A percentile compares a stretch with the other conserved stretches of the same genome.
phyloP scores from a whole-genome alignment of 2,797 vertebrate genomes.

The Phalanger gymnotis region DNA sequence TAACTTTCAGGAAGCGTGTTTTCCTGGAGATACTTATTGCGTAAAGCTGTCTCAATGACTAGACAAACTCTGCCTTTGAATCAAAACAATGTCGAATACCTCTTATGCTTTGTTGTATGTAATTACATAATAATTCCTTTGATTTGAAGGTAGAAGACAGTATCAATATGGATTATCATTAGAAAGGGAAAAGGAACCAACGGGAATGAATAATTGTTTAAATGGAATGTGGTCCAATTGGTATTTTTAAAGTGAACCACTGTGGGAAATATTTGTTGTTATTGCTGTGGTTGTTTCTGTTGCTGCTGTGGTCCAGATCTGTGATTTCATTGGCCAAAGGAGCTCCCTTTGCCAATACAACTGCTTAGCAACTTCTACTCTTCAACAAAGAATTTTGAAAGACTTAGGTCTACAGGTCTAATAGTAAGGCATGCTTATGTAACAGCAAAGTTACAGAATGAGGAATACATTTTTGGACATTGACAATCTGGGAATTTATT shows the following conservation, averaged over 20 bases:
- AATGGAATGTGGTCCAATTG: conserved; percentile 14
- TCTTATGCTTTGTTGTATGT: background rate
- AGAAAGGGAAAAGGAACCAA: conserved; percentile 17
- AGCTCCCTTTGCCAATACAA: background rate
- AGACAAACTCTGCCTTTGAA: conserved; percentile 29
- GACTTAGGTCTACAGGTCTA: background rate
- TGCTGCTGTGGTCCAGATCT: background rate
- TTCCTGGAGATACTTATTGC: conserved; percentile 34
- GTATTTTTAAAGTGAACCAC: conserved; percentile 34
- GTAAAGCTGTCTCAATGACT: conserved; percentile 1
- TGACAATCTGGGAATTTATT: background rate
- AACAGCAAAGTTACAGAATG: background rate
- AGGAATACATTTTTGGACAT: background rate
- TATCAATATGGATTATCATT: conserved; percentile 19
- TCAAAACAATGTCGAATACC: background rate
- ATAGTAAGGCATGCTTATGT: background rate
- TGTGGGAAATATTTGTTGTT: background rate
- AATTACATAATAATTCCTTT: conserved; percentile 43
- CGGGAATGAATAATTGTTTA: background rate
- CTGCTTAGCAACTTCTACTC: background rate
- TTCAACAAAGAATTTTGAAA: background rate
- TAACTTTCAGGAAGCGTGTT: conserved; percentile 63
- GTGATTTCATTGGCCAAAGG: background rate
- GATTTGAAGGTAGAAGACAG: background rate
- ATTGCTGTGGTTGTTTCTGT: background rate